Evolutionary conservation across 2,113 vertebrate species (phyloP).

Genomic region (Nothobranchius furzeri): DNA sequence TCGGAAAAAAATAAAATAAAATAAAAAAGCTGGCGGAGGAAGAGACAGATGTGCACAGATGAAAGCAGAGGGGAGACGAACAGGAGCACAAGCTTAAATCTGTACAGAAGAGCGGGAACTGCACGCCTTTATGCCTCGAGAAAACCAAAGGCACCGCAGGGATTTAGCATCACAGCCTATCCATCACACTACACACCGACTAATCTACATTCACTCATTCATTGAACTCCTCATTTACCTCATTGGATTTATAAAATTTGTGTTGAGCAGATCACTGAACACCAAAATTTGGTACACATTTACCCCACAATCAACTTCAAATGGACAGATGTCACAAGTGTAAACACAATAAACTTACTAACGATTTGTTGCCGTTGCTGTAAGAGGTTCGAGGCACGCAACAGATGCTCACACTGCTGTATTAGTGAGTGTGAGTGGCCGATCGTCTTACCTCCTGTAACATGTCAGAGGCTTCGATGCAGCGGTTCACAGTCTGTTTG

Average conservation of each 20-base stretch:
- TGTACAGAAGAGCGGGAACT: slow-evolving; percentile 27
- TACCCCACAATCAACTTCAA: slow-evolving; percentile 4
- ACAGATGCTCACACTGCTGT: slow-evolving; percentile 39
- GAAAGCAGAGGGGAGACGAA: slow-evolving; percentile 5
- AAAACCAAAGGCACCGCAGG: slow-evolving; percentile 37
- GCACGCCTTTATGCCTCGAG: slow-evolving; percentile 35
- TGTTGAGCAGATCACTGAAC: slow-evolving; percentile 6
- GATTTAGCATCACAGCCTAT: slow-evolving; percentile 54
- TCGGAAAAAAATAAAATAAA: background rate
- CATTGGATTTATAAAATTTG: slow-evolving; percentile 8
- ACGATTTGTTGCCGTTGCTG: slow-evolving; percentile 13
- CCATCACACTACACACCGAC: slow-evolving; percentile 31
- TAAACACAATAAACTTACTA: background rate
- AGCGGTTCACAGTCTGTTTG: slow-evolving; percentile 88
- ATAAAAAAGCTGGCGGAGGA: slow-evolving; percentile 28
- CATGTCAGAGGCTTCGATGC: slow-evolving; percentile 95
- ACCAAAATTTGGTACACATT: slow-evolving; percentile 13
- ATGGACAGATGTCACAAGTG: background rate
- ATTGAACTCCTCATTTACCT: background rate
- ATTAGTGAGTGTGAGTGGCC: background rate
- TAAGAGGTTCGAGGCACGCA: slow-evolving; percentile 14
- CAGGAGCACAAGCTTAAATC: slow-evolving; percentile 32
- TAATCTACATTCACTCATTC: slow-evolving; percentile 26
- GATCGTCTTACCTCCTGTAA: slow-evolving; percentile 90
- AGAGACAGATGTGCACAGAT: slow-evolving; percentile 30